Evolutionary conservation across 2,113 vertebrate genomes (phyloP).

Genomic region (Clinocottus analis): DNA sequence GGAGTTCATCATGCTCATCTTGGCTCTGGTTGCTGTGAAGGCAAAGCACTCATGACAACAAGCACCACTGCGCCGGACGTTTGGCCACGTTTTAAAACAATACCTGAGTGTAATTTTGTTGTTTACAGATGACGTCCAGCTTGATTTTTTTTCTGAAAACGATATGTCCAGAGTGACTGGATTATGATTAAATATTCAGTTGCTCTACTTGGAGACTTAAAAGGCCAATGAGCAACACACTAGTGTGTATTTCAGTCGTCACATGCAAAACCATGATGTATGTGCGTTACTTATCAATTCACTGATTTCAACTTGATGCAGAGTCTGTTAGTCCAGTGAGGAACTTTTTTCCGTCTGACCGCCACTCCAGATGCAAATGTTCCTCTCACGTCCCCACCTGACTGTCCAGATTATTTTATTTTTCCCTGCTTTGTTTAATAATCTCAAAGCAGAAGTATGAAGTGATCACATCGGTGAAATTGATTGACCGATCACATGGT

Average conservation of each 20-base stretch:
- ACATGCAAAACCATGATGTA: too few species aligned
- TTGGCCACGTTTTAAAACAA: not conserved
- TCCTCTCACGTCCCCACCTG: not conserved
- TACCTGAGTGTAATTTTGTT: not conserved
- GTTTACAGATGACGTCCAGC: constrained; percentile 2
- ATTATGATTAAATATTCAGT: not conserved
- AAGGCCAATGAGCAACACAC: too few species aligned
- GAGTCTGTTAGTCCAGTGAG: too few species aligned
- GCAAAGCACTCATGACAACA: constrained; percentile 1
- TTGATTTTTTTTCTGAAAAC: too few species aligned
- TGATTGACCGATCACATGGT: not conserved
- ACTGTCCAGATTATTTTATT: not conserved
- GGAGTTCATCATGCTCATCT: constrained; percentile 99
- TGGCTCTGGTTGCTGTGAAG: constrained; percentile 93
- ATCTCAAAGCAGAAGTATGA: not conserved
- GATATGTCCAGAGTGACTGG: too few species aligned
- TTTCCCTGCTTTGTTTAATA: not conserved
- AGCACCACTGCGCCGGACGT: not conserved
- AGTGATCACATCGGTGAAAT: not conserved
- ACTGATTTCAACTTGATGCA: too few species aligned
- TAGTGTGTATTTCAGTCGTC: too few species aligned
- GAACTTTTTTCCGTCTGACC: too few species aligned
- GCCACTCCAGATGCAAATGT: not conserved
- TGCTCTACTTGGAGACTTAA: not conserved
- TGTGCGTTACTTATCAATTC: too few species aligned